phyloP scores from a whole-genome alignment of 2,888 invertebrate genomes.

The Latrodectus elegans region DNA sequence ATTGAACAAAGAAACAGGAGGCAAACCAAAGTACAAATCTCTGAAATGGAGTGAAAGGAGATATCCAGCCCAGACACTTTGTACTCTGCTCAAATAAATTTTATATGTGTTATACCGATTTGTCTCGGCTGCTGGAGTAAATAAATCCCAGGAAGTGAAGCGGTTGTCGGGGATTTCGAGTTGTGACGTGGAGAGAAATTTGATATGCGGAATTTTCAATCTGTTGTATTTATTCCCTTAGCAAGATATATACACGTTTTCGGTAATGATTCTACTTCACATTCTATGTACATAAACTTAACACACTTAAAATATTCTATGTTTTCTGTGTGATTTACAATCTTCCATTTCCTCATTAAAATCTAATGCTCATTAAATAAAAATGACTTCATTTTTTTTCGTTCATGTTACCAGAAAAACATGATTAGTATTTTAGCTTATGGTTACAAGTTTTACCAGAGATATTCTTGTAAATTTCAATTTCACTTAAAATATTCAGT shows the following conservation, averaged over 20 bases:
- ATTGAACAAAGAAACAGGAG: neutral
- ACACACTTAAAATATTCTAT: neutral
- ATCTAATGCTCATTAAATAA: neutral
- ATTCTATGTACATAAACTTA: neutral
- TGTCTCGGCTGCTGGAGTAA: too few species aligned
- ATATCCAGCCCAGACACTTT: neutral
- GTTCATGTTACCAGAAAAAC: neutral
- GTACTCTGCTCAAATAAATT: conserved; percentile 1
- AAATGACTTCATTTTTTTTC: neutral
- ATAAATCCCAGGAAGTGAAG: too few species aligned
- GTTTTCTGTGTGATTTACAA: neutral
- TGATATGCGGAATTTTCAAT: neutral
- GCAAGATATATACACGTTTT: neutral
- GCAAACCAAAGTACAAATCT: neutral
- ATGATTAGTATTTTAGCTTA: too few species aligned
- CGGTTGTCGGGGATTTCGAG: too few species aligned
- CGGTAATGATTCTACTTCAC: neutral
- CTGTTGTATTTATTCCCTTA: neutral
- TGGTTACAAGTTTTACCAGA: too few species aligned
- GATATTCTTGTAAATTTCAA: too few species aligned
- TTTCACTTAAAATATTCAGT: too few species aligned
- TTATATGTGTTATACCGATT: neutral
- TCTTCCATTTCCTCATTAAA: neutral
- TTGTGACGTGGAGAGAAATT: neutral
- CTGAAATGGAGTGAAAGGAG: neutral